phyloP scores from a whole-genome alignment of 2,888 invertebrate species.

The Slavum lentiscoides region DNA sequence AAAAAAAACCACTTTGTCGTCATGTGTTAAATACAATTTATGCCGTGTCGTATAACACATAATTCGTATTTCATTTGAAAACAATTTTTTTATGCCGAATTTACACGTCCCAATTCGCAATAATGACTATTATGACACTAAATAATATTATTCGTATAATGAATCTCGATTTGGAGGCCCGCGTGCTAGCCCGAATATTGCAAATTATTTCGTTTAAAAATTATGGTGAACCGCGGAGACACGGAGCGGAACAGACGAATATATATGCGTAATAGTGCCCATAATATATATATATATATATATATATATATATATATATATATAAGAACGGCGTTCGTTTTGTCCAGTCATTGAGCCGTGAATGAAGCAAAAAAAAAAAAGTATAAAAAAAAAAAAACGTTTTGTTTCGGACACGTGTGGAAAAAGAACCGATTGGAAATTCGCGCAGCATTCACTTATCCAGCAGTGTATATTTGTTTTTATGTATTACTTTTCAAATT shows the following conservation, averaged over 20 bases:
- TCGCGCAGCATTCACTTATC: slow-evolving; percentile 16
- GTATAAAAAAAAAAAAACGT: slow-evolving; percentile 15
- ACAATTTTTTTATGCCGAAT: too few relatives aligned
- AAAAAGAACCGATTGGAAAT: slow-evolving; percentile 30
- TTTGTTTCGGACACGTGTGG: slow-evolving; percentile 25
- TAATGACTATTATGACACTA: too few relatives aligned
- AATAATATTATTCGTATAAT: too few relatives aligned
- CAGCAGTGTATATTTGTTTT: background rate
- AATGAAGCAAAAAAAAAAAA: background rate
- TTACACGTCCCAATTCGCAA: too few relatives aligned
- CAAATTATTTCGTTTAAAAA: background rate
- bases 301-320: background rate
- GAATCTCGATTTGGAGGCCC: too few relatives aligned
- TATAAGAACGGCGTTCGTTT: background rate
- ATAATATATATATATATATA: too few relatives aligned
- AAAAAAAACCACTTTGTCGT: too few relatives aligned
- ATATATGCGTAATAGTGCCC: background rate
- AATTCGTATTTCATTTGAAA: too few relatives aligned
- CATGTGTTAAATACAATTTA: too few relatives aligned
- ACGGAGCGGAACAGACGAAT: slow-evolving; percentile 18
- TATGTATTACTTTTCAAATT: slow-evolving; percentile 31
- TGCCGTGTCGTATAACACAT: too few relatives aligned
- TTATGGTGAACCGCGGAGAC: background rate
- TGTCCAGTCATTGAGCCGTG: slow-evolving; percentile 42
- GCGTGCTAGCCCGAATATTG: too few relatives aligned